phyloP scores from a whole-genome alignment of 1,140 invertebrate genomes.

The Papilio polyxenes region DNA sequence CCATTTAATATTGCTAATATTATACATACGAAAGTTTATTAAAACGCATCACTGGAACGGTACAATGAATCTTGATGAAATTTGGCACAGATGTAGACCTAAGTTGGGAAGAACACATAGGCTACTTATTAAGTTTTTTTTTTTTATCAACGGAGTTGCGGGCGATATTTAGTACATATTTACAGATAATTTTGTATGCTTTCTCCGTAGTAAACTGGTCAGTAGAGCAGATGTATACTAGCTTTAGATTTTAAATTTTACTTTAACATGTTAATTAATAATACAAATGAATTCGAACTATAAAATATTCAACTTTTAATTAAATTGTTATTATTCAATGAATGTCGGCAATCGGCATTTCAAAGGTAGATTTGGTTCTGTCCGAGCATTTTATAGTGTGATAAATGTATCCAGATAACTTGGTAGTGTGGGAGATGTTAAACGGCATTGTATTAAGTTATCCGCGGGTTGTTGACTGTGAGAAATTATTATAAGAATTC shows the following conservation, averaged over 20 bases:
- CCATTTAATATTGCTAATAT: too few relatives aligned
- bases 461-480: not conserved
- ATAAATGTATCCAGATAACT: not conserved
- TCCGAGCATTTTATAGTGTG: not conserved
- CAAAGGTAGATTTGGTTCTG: not conserved
- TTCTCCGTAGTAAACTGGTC: not conserved
- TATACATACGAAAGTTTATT: too few relatives aligned
- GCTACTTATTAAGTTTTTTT: too few relatives aligned
- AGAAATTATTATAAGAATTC: constrained; percentile 6
- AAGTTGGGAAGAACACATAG: too few relatives aligned
- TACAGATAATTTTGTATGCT: too few relatives aligned
- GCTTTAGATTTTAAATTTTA: not conserved
- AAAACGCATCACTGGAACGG: too few relatives aligned
- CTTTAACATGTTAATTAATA: not conserved
- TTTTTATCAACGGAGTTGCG: too few relatives aligned
- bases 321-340: constrained; percentile 3
- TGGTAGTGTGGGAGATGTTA: constrained; percentile 1
- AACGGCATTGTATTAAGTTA: constrained; percentile 1
- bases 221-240: not conserved
- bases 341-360: not conserved
- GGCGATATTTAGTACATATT: too few relatives aligned
- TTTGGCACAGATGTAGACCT: too few relatives aligned
- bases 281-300: not conserved
- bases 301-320: not conserved
- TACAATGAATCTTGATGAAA: too few relatives aligned